Conservation (phyloP, 2,888 invertebrate species). For the Sesia bembeciformis region DNA sequence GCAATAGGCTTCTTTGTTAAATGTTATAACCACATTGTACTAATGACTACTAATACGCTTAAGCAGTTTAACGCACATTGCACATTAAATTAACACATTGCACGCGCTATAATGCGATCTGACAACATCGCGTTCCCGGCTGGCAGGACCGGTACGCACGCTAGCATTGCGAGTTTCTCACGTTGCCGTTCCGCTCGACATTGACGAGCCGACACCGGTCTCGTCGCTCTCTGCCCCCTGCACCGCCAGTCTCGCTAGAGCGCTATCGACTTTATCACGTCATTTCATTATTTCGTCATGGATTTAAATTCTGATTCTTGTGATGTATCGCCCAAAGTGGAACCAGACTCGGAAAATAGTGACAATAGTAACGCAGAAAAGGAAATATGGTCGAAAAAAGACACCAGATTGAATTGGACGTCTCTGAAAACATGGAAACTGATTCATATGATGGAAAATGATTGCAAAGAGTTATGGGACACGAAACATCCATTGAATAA, state of each 20-base stretch:
- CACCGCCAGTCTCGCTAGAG: conserved; percentile 66
- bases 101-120: conserved; percentile 5
- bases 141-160: not conserved
- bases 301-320: conserved; percentile 49
- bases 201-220: conserved; percentile 55
- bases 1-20: conserved; percentile 27
- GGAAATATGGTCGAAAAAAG: conserved; percentile 19
- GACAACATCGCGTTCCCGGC: not conserved
- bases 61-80: conserved; percentile 30
- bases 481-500: conserved; percentile 40
- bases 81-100: conserved; percentile 20
- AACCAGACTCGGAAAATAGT: conserved; percentile 35
- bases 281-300: conserved; percentile 29
- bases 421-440: conserved; percentile 48
- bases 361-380: too few species aligned
- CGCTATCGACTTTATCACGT: conserved; percentile 39
- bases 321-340: conserved; percentile 38
- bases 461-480: conserved; percentile 58
- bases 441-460: conserved; percentile 44
- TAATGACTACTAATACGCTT: conserved; percentile 45
- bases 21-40: conserved; percentile 9
- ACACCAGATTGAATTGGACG: conserved; percentile 36
- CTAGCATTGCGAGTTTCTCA: not conserved
- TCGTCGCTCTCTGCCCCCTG: conserved; percentile 36
- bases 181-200: not conserved